Percentiles rank a stretch among this genome's conserved stretches.
Conservation (phyloP, 2,888 invertebrate species). For the Cybosia mesomella region DNA sequence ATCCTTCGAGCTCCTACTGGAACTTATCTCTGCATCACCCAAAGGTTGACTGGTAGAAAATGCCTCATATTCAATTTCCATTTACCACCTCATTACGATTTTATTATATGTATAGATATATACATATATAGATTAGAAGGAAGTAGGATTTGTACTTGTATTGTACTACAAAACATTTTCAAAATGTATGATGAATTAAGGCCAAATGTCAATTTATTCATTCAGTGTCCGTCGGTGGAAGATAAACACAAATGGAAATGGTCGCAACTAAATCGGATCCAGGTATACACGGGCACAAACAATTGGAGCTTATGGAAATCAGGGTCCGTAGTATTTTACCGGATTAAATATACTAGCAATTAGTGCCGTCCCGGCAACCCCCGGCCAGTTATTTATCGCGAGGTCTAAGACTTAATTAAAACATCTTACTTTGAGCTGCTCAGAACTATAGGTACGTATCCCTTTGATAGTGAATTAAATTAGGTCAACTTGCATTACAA, state of each 20-base stretch:
- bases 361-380: constrained; percentile 75
- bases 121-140: too few species aligned
- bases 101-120: too few species aligned
- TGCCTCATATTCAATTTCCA: too few species aligned
- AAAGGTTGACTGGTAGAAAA: too few species aligned
- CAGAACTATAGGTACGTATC: constrained; percentile 67
- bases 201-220: constrained; percentile 68
- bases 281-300: constrained; percentile 79
- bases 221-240: constrained; percentile 70
- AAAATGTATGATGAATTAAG: constrained; percentile 60
- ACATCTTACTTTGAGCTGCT: constrained; percentile 81
- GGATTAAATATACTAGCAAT: constrained; percentile 86
- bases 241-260: constrained; percentile 78
- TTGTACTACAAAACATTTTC: constrained; percentile 18
- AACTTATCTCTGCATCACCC: too few species aligned
- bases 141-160: not conserved
- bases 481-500: constrained; percentile 61
- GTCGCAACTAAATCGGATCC: constrained; percentile 78
- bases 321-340: constrained; percentile 82
- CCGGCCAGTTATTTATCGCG: constrained; percentile 82
- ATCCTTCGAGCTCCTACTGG: too few species aligned
- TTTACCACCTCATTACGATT: too few species aligned
- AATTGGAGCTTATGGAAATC: constrained; percentile 86
- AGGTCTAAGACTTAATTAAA: constrained; percentile 86
- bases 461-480: constrained; percentile 74